phyloP scores from a whole-genome alignment of 2,888 invertebrate species.

The Sceliomorpha sp. region DNA sequence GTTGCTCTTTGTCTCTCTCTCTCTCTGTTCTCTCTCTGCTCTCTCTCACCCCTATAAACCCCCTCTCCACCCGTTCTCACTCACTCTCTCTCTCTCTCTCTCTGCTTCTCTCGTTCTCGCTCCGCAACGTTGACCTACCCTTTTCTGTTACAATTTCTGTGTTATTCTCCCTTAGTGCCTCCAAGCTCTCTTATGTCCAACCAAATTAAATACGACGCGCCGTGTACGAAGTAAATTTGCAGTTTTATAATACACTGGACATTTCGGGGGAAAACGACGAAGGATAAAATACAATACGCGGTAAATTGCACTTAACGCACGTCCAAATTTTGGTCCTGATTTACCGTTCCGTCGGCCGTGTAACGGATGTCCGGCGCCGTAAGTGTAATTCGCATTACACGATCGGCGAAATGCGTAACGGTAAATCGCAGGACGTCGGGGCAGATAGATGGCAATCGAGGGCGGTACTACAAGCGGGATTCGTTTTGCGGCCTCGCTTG shows the following conservation, averaged over 20 bases:
- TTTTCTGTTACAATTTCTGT: conserved; percentile 42
- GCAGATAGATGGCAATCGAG: conserved; percentile 17
- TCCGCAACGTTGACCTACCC: conserved; percentile 13
- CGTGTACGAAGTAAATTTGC: conserved; percentile 35
- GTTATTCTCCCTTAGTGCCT: conserved; percentile 42
- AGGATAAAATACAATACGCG: conserved; percentile 21
- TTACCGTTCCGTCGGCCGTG: too few relatives aligned
- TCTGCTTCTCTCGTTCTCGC: conserved; percentile 14
- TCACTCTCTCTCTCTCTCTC: conserved; percentile 21
- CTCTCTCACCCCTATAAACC: too few relatives aligned
- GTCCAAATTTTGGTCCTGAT: too few relatives aligned
- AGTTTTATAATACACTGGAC: conserved; percentile 14
- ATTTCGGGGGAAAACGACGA: too few relatives aligned
- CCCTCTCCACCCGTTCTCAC: conserved; percentile 31
- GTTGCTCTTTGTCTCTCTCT: conserved; percentile 15
- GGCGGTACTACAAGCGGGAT: conserved; percentile 22
- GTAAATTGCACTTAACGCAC: too few relatives aligned
- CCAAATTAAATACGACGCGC: conserved; percentile 67
- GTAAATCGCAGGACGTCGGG: conserved; percentile 8
- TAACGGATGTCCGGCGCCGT: too few relatives aligned
- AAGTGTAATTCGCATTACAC: too few relatives aligned
- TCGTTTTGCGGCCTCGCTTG: conserved; percentile 43
- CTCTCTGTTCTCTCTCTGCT: conserved; percentile 15
- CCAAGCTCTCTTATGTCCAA: conserved; percentile 57
- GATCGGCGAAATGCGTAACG: conserved; percentile 4